Base-by-base conservation (phyloP, 2,888 invertebrate species). In the Ophion slaviceki region DNA sequence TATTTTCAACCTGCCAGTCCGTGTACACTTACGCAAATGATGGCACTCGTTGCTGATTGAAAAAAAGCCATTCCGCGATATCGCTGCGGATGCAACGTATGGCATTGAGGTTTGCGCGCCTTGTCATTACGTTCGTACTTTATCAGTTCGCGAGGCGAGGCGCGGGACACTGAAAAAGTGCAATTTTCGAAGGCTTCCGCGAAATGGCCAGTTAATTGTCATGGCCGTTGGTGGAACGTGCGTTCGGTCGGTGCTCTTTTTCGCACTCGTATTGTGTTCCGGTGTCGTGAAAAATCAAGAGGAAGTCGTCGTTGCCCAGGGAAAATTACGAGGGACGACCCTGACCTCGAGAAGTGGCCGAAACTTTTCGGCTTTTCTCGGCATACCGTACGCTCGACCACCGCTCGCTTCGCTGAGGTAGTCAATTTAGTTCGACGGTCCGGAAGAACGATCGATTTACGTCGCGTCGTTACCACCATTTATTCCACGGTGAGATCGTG, bases 301-400 rank as follows among this genome's bases (percentile, higher is more conserved):
- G n/a, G 70, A 80, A 74, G 66, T 87, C n/a, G 36, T 36, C 6
- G 47, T 83, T n/a, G n/a, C 47, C 4, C 83, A 85, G 66, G 88
- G 88, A 20, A 78, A 66, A 82, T 78, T 88, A 67, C 78, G 81
- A 7, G 88, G 88, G 0, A 88, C 66, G 14, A 77, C 59, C 20
- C 17, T 82, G 70, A 61, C 36, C 32, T 81, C 88, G 59, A 79
- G 84, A 24, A 61, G 72, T 14, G 89, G 87, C 1, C 76, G 84
- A 57, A 45, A 82, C 2, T 45, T 90, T 59, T 8, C 36, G 8
- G 88, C 85, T 0, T 90, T 85, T 68, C 68, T 78, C 10, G 88
- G 88, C n/a, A 88, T 90, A 71, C 90, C 89, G 32, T 90, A 89
- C 70, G 88, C 86, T 3, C 77, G 82, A 81, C 84, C 88, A 82